phyloP scores from a whole-genome alignment of 2,113 vertebrate genomes.

The crab-eating macaque (Macaca fascicularis) region T2T-MFA8v1.1 NC_088379.1:12693001-12693500 shows the following conservation, averaged over 20 bases:
- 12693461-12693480: background rate
- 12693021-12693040: accelerated
- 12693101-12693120: background rate
- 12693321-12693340: background rate
- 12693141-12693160: accelerated
- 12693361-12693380: background rate
- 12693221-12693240: background rate
- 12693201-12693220: background rate
- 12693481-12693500: accelerated
- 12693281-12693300: accelerated
- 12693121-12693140: too few species aligned
- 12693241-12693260: background rate
- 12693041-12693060: accelerated
- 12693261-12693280: background rate
- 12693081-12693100: accelerated
- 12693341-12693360: background rate
- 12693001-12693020: background rate
- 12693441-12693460: too few species aligned
- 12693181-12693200: too few species aligned
- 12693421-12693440: background rate
- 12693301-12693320: accelerated
- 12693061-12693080: accelerated
- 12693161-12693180: accelerated
- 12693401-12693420: too few species aligned
- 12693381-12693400: accelerated